phyloP scores from a whole-genome alignment of 2,888 invertebrate species.

The Scotopteryx bipunctaria region DNA sequence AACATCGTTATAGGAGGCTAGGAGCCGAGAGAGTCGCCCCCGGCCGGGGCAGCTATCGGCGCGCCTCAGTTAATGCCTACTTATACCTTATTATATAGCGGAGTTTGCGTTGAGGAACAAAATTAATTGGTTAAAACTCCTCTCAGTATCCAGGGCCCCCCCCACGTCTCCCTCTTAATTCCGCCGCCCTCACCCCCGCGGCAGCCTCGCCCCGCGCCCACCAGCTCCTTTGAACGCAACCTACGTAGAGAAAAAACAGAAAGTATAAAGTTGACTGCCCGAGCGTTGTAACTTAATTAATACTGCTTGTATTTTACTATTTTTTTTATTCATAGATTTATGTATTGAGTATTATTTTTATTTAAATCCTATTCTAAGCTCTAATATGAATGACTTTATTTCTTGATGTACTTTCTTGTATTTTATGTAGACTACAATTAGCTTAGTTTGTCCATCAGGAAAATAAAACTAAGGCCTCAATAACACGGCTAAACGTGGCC shows the following conservation, averaged over 20 bases:
- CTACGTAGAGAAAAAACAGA: constrained; percentile 84
- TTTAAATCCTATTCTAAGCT: too few relatives aligned
- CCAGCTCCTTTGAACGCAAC: constrained; percentile 83
- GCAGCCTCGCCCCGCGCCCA: constrained; percentile 56
- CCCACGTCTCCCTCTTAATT: constrained; percentile 77
- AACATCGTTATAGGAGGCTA: constrained; percentile 81
- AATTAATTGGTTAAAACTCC: constrained; percentile 85
- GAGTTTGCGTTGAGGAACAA: constrained; percentile 85
- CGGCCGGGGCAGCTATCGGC: constrained; percentile 79
- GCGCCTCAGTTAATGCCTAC: constrained; percentile 82
- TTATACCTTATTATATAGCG: constrained; percentile 84
- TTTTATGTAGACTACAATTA: too few relatives aligned
- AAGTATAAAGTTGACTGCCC: constrained; percentile 77
- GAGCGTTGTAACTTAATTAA: constrained; percentile 79
- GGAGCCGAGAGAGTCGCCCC: constrained; percentile 70
- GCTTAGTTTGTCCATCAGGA: too few relatives aligned
- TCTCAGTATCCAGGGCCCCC: constrained; percentile 83
- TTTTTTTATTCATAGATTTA: too few relatives aligned
- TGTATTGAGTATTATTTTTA: too few relatives aligned
- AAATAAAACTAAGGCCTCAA: too few relatives aligned
- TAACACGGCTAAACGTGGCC: too few relatives aligned
- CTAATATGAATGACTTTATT: too few relatives aligned
- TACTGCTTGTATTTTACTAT: constrained; percentile 35
- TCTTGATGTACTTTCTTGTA: too few relatives aligned
- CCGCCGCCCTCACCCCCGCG: constrained; percentile 62